These are phyloP conservation scores for Trichonephila clavata DNA, from an alignment of 1,140 invertebrate genomes.

Conservation along the genomic window DNA sequence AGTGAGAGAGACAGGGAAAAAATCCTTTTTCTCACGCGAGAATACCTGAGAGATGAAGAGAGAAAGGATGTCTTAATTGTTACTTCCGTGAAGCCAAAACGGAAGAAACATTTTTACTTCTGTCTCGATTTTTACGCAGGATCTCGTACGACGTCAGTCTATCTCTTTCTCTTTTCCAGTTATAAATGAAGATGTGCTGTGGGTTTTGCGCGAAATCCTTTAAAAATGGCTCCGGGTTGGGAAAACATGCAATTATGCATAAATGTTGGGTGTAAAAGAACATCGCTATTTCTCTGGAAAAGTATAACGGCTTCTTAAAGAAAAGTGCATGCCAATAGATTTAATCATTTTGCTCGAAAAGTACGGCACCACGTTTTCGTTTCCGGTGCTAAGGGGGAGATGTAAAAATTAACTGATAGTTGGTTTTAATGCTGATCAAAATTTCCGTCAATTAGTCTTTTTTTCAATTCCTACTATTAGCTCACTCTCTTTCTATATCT, in stretches of 20 bases:
- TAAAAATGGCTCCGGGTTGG: constrained; percentile 54
- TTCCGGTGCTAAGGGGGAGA: background rate
- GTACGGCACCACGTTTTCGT: constrained; percentile 20
- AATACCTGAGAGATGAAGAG: constrained; percentile 1
- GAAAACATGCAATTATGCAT: constrained; percentile 74
- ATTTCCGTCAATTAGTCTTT: no score
- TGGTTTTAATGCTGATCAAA: background rate
- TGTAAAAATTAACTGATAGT: background rate
- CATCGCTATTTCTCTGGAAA: constrained; percentile 29
- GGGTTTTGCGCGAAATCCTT: constrained; percentile 40
- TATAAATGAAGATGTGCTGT: constrained; percentile 70
- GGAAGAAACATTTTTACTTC: constrained; percentile 72
- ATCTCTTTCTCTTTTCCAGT: background rate
- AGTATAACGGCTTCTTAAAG: constrained; percentile 60
- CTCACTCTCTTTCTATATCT: no score
- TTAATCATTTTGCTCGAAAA: constrained; percentile 67
- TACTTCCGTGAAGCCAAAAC: constrained; percentile 51
- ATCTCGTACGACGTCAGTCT: constrained; percentile 61
- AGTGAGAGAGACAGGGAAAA: constrained; percentile 11
- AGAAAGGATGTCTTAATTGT: constrained; percentile 62
- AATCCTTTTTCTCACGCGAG: constrained; percentile 47
- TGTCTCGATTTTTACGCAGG: constrained; percentile 58
- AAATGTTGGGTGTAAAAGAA: constrained; percentile 72
- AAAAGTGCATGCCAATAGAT: constrained; percentile 68
- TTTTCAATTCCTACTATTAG: no score